Evolutionary conservation across 1,140 invertebrate genomes (phyloP).

Genomic region (Periplaneta americana): DNA sequence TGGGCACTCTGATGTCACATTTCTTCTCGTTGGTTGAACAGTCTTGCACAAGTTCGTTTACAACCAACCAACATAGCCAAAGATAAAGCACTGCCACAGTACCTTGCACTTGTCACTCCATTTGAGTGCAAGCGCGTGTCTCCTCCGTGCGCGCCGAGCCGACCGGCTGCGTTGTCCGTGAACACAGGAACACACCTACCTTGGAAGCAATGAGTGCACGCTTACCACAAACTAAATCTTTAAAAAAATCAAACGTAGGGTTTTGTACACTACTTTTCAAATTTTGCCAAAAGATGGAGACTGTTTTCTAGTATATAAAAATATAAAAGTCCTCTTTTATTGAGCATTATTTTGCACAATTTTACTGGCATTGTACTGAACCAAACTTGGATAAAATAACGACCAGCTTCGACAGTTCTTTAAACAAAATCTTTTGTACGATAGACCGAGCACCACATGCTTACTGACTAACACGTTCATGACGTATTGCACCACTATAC

Average conservation of each 20-base stretch:
- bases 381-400: neutral
- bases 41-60: neutral
- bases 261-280: constrained; percentile 4
- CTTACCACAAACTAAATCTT: constrained; percentile 1
- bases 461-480: neutral
- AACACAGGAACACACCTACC: constrained; percentile 43
- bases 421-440: neutral
- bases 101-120: constrained; percentile 55
- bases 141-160: constrained; percentile 19
- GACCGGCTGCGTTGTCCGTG: constrained; percentile 36
- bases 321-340: constrained; percentile 22
- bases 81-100: constrained; percentile 43
- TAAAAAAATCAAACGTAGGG: neutral
- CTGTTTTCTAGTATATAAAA: constrained; percentile 18
- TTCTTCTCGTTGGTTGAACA: neutral
- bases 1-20: neutral
- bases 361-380: constrained; percentile 1
- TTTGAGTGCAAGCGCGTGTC: constrained; percentile 52
- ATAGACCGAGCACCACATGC: neutral
- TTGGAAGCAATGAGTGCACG: neutral
- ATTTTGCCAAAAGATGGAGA: constrained; percentile 11
- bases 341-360: constrained; percentile 20
- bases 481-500: constrained; percentile 15
- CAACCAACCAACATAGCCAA: neutral
- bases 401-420: neutral